Evolutionary conservation across 2,113 vertebrate species (phyloP).

Genomic region (Polypterus bichir): DNA sequence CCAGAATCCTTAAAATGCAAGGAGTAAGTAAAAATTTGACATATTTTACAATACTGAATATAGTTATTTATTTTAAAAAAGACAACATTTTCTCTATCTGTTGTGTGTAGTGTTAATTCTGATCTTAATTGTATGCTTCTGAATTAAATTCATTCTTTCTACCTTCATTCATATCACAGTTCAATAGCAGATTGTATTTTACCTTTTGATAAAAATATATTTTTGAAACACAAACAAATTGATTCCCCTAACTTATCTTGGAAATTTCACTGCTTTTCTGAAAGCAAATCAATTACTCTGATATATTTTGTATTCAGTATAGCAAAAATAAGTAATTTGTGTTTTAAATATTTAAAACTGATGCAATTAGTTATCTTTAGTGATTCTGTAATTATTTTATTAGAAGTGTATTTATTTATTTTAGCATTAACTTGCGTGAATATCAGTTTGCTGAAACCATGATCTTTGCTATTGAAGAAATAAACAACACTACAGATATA

Average conservation of each 20-base stretch:
- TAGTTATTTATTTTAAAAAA: neutral
- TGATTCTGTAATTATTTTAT: neutral
- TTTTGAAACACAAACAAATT: too few species aligned
- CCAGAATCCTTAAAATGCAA: neutral
- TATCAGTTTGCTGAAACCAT: neutral
- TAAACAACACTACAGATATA: conserved; percentile 2
- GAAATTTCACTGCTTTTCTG: too few species aligned
- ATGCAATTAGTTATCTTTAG: neutral
- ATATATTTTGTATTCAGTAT: neutral
- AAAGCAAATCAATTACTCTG: too few species aligned
- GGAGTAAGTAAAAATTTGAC: neutral
- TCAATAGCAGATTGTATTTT: neutral
- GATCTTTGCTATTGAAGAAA: conserved; percentile 5
- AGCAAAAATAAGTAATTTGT: neutral
- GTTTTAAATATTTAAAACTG: neutral
- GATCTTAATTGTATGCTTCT: neutral
- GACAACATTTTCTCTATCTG: neutral
- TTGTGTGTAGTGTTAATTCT: neutral
- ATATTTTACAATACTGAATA: neutral
- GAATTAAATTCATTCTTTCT: neutral
- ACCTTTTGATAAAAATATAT: too few species aligned
- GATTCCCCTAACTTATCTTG: too few species aligned
- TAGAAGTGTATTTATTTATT: neutral
- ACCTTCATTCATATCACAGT: too few species aligned
- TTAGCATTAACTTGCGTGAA: conserved; percentile 16